phyloP scores from a whole-genome alignment of 2,797 vertebrate genomes.

The Enteromius argenteus region DNA sequence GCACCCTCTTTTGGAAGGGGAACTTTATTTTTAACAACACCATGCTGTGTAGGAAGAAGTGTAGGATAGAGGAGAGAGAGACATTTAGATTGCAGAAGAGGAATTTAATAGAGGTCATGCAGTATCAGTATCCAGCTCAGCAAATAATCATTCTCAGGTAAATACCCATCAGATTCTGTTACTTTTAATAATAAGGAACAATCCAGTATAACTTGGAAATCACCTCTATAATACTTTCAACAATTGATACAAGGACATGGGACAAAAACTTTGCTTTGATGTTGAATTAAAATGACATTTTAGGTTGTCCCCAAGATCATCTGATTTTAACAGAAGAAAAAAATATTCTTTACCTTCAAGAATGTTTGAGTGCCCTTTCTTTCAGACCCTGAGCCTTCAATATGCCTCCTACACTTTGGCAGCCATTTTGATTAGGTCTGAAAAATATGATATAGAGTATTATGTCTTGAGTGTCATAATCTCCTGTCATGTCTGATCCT shows the following conservation, averaged over 20 bases:
- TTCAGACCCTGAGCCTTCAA: conserved; percentile 49
- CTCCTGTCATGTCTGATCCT: conserved; percentile 77
- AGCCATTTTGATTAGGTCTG: conserved; percentile 76
- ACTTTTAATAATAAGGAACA: background rate
- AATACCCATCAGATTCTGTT: conserved; percentile 8
- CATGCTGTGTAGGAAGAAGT: conserved; percentile 75
- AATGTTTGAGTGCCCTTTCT: conserved; percentile 41
- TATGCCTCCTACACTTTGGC: conserved; percentile 73
- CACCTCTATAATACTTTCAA: background rate
- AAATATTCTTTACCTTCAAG: conserved; percentile 51
- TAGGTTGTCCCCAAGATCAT: background rate
- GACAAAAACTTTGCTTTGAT: background rate
- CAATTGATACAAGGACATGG: background rate
- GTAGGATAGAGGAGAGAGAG: conserved; percentile 33
- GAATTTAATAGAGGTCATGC: background rate
- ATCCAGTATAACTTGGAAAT: background rate
- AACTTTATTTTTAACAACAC: conserved; percentile 90
- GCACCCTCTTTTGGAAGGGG: conserved; percentile 91
- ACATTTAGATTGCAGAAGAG: background rate
- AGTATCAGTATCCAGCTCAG: background rate
- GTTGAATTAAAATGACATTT: background rate
- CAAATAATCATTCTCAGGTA: conserved; percentile 1
- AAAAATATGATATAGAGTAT: conserved; percentile 59
- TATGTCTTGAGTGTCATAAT: conserved; percentile 78
- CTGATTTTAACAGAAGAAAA: background rate